These are phyloP conservation scores for Leptinotarsa lineolata DNA, from an alignment of 1,140 invertebrate genomes.

Conservation along the genomic window DNA sequence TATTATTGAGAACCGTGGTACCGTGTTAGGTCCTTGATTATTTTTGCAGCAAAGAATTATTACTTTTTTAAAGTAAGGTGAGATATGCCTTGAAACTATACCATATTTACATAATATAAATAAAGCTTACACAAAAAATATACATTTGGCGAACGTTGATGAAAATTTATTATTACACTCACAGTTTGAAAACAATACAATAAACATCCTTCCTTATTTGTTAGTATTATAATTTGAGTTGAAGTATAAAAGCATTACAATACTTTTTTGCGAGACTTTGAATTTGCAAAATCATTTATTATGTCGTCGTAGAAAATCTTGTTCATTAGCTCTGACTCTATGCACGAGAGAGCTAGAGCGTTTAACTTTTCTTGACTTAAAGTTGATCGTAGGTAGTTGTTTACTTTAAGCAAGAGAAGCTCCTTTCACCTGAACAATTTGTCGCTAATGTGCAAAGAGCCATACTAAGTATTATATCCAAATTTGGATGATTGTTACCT, in stretches of 20 bases:
- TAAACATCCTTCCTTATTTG: not conserved
- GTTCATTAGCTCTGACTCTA: conserved; percentile 36
- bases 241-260: conserved; percentile 27
- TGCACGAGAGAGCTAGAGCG: conserved; percentile 24
- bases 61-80: too few species aligned
- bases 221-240: not conserved
- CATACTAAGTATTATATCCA: too few species aligned
- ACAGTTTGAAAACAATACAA: conserved; percentile 22
- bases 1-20: conserved; percentile 10
- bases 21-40: conserved; percentile 15
- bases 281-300: conserved; percentile 41
- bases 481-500: too few species aligned
- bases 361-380: conserved; percentile 22
- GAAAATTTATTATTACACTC: conserved; percentile 12
- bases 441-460: too few species aligned
- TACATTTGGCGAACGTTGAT: conserved; percentile 6
- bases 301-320: conserved; percentile 36
- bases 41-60: conserved; percentile 19
- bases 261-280: conserved; percentile 23
- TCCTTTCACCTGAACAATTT: too few species aligned
- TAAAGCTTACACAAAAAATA: conserved; percentile 15
- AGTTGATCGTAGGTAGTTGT: too few species aligned
- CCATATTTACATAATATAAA: conserved; percentile 18
- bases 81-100: conserved; percentile 12
- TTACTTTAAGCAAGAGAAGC: too few species aligned